Conservation (phyloP, 2,113 vertebrate species). For the Synchiropus splendidus region DNA sequence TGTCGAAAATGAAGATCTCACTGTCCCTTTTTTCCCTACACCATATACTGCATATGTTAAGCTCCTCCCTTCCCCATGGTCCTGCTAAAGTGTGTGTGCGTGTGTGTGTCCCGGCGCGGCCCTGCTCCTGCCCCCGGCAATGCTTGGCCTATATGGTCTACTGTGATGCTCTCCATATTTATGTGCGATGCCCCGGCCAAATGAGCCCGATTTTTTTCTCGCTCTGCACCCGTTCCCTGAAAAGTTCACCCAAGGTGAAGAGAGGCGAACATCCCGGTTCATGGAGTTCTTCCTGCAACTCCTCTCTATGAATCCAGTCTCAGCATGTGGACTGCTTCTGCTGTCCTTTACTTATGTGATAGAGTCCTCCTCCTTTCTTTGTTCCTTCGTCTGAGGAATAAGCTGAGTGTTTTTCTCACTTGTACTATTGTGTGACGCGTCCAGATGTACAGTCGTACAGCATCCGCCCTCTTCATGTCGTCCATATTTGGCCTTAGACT, state of each 20-base stretch:
- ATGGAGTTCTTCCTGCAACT: conserved; percentile 30
- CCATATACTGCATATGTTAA: neutral
- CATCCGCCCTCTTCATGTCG: too few species aligned
- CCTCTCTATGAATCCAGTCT: conserved; percentile 21
- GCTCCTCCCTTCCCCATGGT: neutral
- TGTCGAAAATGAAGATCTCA: neutral
- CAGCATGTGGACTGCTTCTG: conserved; percentile 8
- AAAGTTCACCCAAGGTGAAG: conserved; percentile 31
- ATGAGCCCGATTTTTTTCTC: neutral
- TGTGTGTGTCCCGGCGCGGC: neutral
- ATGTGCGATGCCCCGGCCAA: conserved; percentile 3
- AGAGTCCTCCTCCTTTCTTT: neutral
- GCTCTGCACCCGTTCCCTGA: neutral
- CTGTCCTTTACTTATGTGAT: conserved; percentile 5
- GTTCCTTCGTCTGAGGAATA: too few species aligned
- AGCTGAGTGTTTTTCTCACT: neutral
- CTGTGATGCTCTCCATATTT: conserved; percentile 20
- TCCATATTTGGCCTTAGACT: too few species aligned
- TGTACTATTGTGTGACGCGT: too few species aligned
- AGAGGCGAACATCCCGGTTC: conserved; percentile 26
- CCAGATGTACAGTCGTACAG: too few species aligned
- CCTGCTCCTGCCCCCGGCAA: conserved; percentile 7
- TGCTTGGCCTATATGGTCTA: conserved; percentile 20
- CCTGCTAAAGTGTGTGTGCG: neutral
- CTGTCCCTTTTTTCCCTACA: neutral